Evolutionary conservation across 2,113 vertebrate species (phyloP).

Genomic region (Pardalotus punctatus): DNA sequence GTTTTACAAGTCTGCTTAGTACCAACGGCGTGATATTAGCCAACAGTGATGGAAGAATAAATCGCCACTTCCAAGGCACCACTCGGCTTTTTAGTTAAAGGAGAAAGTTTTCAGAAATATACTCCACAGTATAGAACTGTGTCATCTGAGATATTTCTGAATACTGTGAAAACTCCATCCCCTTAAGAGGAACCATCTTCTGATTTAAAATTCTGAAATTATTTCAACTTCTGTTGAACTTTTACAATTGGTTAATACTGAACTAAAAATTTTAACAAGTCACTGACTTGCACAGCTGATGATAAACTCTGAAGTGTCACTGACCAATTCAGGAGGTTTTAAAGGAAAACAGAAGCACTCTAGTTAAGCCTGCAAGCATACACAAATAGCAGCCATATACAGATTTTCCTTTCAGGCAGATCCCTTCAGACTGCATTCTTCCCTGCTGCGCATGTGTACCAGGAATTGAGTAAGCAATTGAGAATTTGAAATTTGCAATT

Average conservation of each 20-base stretch:
- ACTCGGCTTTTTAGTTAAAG: neutral
- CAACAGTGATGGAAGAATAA: conserved; percentile 5
- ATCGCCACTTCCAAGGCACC: neutral
- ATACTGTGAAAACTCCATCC: neutral
- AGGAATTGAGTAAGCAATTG: fast-evolving
- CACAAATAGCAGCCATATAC: neutral
- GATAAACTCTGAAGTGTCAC: neutral
- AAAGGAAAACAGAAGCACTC: neutral
- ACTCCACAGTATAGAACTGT: neutral
- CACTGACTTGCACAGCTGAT: neutral
- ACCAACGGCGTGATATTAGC: neutral
- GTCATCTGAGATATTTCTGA: neutral
- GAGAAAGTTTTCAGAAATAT: neutral
- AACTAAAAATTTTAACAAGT: neutral
- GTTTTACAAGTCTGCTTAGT: conserved; percentile 45
- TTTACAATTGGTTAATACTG: neutral
- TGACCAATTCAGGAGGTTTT: neutral
- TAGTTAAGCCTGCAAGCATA: neutral
- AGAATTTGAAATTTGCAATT: neutral
- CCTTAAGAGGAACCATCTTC: neutral
- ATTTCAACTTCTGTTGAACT: neutral
- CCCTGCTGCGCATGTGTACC: fast-evolving
- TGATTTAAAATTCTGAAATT: neutral
- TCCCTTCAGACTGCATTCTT: neutral
- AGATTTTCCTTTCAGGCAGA: neutral